Conservation (phyloP, 2,888 invertebrate genomes). For the Ennomos fuscantarius region DNA sequence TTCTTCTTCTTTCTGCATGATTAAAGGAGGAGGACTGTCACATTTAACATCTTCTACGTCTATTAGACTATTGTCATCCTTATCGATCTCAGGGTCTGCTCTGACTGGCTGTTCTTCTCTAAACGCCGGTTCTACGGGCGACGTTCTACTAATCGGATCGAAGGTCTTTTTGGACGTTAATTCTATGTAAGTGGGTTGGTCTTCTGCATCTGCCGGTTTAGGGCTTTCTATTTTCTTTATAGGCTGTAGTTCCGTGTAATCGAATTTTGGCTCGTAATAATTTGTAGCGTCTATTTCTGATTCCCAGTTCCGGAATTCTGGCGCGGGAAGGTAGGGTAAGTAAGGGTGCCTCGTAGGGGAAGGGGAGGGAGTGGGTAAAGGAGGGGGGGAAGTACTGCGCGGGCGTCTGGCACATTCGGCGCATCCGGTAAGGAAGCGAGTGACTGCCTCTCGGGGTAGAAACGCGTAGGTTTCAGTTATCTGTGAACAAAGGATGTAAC, state of each 20-base stretch:
- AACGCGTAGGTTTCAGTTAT: constrained; percentile 98
- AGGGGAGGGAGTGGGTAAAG: constrained; percentile 79
- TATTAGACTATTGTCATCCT: constrained; percentile 77
- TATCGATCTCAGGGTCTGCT: constrained; percentile 79
- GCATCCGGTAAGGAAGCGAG: constrained; percentile 97
- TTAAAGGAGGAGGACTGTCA: constrained; percentile 60
- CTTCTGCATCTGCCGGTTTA: constrained; percentile 64
- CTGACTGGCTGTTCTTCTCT: constrained; percentile 74
- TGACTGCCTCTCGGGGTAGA: constrained; percentile 97
- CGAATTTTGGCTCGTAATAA: constrained; percentile 73
- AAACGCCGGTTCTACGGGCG: constrained; percentile 70
- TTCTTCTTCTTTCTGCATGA: constrained; percentile 53
- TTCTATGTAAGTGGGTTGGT: constrained; percentile 79
- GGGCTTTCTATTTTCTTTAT: constrained; percentile 77
- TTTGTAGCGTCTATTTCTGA: constrained; percentile 82
- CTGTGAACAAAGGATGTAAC: constrained; percentile 82
- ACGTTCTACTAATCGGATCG: constrained; percentile 61
- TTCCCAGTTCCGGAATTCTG: constrained; percentile 82
- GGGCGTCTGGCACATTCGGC: constrained; percentile 95
- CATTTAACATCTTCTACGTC: constrained; percentile 79
- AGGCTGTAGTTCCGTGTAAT: constrained; percentile 73
- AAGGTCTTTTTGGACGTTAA: constrained; percentile 73
- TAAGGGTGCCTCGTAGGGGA: constrained; percentile 76
- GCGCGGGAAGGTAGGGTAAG: constrained; percentile 74
- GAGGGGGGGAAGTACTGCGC: constrained; percentile 86